These are phyloP conservation scores for Himalopsyche anomala DNA, from an alignment of 2,888 invertebrate species.

Conservation along the genomic window DNA sequence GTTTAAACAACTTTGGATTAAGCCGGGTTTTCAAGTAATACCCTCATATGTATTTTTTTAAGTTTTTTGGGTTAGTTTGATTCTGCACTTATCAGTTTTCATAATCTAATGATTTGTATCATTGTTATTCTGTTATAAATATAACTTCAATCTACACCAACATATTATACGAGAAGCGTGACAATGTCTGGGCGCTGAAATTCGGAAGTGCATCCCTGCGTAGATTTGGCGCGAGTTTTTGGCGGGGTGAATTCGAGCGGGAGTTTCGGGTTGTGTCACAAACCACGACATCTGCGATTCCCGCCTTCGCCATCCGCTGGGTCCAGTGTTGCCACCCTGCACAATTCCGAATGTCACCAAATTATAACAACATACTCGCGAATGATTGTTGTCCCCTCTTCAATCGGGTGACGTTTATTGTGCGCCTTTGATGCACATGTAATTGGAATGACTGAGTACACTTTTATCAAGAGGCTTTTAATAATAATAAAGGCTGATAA, in stretches of 20 bases:
- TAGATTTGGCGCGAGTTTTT: not conserved
- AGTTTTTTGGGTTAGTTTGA: too few relatives aligned
- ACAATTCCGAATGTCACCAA: slow-evolving; percentile 55
- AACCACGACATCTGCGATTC: slow-evolving; percentile 63
- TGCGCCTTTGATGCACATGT: slow-evolving; percentile 51
- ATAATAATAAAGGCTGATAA: not conserved
- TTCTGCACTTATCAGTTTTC: too few relatives aligned
- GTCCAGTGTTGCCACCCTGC: slow-evolving; percentile 57
- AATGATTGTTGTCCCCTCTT: slow-evolving; percentile 57
- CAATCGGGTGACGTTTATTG: slow-evolving; percentile 58
- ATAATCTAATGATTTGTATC: too few relatives aligned
- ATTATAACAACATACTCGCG: slow-evolving; percentile 59
- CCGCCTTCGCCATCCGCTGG: slow-evolving; percentile 60
- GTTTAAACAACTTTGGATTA: too few relatives aligned
- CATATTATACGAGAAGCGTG: too few relatives aligned
- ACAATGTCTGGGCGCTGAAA: not conserved
- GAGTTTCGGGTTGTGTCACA: slow-evolving; percentile 58
- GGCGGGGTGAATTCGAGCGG: slow-evolving; percentile 54
- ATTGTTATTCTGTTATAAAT: too few relatives aligned
- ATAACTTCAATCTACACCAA: too few relatives aligned
- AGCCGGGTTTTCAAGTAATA: too few relatives aligned
- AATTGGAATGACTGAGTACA: slow-evolving; percentile 58
- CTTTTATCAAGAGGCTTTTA: slow-evolving; percentile 9
- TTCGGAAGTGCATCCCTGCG: not conserved
- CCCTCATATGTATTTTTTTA: too few relatives aligned